phyloP scores from a whole-genome alignment of 2,888 invertebrate species.

The Calliphora vomitoria region DNA sequence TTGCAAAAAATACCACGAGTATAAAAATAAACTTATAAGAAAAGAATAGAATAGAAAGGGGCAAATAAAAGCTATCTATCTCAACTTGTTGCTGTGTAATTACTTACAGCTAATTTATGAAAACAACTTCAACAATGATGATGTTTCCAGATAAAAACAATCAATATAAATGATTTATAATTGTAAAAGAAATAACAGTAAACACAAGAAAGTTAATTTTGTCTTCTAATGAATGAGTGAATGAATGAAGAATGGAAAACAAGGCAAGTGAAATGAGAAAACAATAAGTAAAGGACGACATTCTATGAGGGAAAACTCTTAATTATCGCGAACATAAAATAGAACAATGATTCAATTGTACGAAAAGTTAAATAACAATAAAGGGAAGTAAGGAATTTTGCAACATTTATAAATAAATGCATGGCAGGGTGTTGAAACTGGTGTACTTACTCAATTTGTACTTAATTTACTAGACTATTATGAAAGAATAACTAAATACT shows the following conservation, averaged over 20 bases:
- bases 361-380: conserved; percentile 55
- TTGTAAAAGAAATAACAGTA: conserved; percentile 27
- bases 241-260: background rate
- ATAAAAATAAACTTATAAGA: background rate
- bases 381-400: conserved; percentile 37
- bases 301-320: conserved; percentile 76
- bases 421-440: background rate
- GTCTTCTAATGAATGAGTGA: background rate
- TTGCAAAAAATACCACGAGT: background rate
- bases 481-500: no score
- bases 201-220: conserved; percentile 36
- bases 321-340: conserved; percentile 76
- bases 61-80: background rate
- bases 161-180: conserved; percentile 65
- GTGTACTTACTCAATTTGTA: no score
- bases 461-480: no score
- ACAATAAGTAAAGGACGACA: conserved; percentile 30
- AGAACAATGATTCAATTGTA: conserved; percentile 33
- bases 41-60: background rate
- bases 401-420: background rate
- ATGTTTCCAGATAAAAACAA: conserved; percentile 50
- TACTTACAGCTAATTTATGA: conserved; percentile 69
- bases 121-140: conserved; percentile 72
- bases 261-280: conserved; percentile 14
- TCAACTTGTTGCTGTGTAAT: conserved; percentile 65